These are phyloP conservation scores for Hyperoplus lanceolatus DNA, from an alignment of 2,797 vertebrate genomes.

Conservation along the genomic window DNA sequence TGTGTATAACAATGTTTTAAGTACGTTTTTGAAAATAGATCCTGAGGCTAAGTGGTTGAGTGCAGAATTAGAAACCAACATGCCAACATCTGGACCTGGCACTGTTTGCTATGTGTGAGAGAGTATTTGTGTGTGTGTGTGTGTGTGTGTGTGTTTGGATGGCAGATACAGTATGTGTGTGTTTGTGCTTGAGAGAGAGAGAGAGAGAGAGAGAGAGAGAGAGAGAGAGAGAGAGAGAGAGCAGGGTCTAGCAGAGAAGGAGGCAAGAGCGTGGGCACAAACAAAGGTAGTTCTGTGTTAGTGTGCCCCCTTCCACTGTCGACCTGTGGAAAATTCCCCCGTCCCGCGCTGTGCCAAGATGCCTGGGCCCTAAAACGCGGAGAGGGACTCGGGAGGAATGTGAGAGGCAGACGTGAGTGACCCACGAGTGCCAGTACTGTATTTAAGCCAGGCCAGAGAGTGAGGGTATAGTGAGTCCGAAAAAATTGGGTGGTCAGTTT, in stretches of 20 bases:
- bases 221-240: constrained; percentile 8
- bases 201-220: too few species aligned
- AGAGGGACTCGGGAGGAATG: constrained; percentile 68
- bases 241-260: constrained; percentile 50
- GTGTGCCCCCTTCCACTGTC: constrained; percentile 66
- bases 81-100: constrained; percentile 66
- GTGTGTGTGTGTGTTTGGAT: constrained; percentile 31
- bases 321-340: constrained; percentile 84
- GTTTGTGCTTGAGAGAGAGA: constrained; percentile 1
- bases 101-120: constrained; percentile 38
- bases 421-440: constrained; percentile 57
- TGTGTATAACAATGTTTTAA: constrained; percentile 42
- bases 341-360: constrained; percentile 70
- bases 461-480: constrained; percentile 4
- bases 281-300: constrained; percentile 83
- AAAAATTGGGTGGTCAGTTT: constrained; percentile 4
- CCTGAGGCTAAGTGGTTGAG: constrained; percentile 39
- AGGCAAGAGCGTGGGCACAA: constrained; percentile 61
- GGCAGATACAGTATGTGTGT: constrained; percentile 23
- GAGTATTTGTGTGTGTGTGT: constrained; percentile 13
- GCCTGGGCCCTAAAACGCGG: constrained; percentile 47
- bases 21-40: constrained; percentile 36
- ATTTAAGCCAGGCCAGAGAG: constrained; percentile 43
- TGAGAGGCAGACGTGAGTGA: constrained; percentile 62
- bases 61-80: constrained; percentile 46